phyloP scores from a whole-genome alignment of 2,888 invertebrate genomes.

The Ochropacha duplaris region DNA sequence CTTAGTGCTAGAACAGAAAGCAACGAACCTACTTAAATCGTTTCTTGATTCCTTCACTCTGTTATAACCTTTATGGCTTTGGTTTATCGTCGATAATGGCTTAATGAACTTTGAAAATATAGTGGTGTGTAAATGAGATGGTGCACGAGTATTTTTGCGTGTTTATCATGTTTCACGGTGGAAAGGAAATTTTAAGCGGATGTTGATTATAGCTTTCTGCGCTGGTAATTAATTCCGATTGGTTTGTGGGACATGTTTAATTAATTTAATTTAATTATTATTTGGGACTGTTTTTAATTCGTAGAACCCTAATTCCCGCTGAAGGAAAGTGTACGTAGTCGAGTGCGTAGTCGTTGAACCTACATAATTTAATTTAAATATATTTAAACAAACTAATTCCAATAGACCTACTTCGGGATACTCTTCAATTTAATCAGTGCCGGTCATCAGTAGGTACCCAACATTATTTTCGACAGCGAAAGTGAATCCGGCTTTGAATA shows the following conservation, averaged over 20 bases:
- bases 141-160: neutral
- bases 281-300: neutral
- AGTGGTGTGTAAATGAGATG: neutral
- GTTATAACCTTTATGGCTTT: neutral
- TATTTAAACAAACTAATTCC: neutral
- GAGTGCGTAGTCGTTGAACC: neutral
- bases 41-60: neutral
- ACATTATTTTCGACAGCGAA: conserved; percentile 57
- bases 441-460: conserved; percentile 39
- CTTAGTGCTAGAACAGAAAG: conserved; percentile 21
- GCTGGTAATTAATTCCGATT: neutral
- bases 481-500: conserved; percentile 71
- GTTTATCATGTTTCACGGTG: neutral
- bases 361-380: neutral
- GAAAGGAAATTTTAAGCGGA: neutral
- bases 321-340: too few species aligned
- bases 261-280: neutral
- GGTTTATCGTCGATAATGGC: neutral
- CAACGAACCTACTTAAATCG: neutral
- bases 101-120: neutral
- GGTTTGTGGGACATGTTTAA: neutral
- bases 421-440: conserved; percentile 42
- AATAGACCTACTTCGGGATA: conserved; percentile 3
- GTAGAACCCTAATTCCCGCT: too few species aligned
- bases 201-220: neutral